Base-by-base conservation (phyloP, 30 jellyfish, hydroid and myxozoan genomes). In the Euphysa ruthae region DNA sequence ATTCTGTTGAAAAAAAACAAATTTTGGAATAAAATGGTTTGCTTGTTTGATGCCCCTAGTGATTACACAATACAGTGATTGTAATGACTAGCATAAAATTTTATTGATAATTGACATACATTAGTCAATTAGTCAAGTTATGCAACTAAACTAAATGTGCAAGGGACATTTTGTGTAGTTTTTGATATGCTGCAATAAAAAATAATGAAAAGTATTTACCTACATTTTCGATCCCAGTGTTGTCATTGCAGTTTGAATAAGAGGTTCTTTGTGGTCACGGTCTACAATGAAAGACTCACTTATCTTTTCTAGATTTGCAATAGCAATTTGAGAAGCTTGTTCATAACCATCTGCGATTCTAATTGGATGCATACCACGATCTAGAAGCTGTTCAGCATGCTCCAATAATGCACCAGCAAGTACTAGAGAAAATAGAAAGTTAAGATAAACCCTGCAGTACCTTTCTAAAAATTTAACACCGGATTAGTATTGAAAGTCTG, bases 311-410 rank as follows among this genome's bases (percentile, higher is more conserved):
- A 92, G 55, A 12, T 92, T 83, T 16, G 78, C 65, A 23, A 84
- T 71, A 16, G 99, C 99, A 70, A 83, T 66, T 19, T 79, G 74
- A 16, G 99, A 75, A 43, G 99, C 99, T 34, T 72, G 93, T 46
- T 79, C 95, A 73, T 92, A 92, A 1, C 99, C 99, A 66, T 79
- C 96, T n/a, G 99, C 99, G 30, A 92, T 78, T 32, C 95, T 78
- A 3, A 79, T 92, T 22, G 99, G 99, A 49, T 92, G 99, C 30
- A 92, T 83, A 32, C 95, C 95, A 54, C 79, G 66, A 52, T 92
- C 95, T 15, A 92, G 64, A 21, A 92, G 70, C 63, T 83, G 91
- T 52, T 92, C 99, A 28, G 96, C 96, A 58, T 92, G 95, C 66
- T 92, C 99, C 10, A 92, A 83, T 21, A 92, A 42, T 4, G 99